Conservation (phyloP, 1,140 invertebrate species). For the Bicyclus anynana region DNA sequence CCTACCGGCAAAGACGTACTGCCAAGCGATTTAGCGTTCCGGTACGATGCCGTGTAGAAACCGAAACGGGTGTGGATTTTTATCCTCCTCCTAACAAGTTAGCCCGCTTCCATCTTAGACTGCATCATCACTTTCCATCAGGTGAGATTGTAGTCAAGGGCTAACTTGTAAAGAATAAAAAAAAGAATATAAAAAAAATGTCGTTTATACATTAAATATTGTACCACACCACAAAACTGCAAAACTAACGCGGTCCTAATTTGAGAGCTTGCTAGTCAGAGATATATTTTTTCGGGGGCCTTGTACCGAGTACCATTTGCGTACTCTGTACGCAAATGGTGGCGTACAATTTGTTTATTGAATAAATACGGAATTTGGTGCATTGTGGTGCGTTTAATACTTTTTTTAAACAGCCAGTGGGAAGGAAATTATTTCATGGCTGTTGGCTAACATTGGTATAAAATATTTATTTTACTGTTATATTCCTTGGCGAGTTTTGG, state of each 20-base stretch:
- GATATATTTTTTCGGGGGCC: constrained; percentile 43
- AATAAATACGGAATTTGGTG: constrained; percentile 10
- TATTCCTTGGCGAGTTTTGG: too few relatives aligned
- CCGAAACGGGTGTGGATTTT: too few relatives aligned
- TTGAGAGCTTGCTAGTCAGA: constrained; percentile 38
- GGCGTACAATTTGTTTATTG: constrained; percentile 24
- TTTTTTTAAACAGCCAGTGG: neutral
- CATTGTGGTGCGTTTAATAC: neutral
- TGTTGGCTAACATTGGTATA: neutral
- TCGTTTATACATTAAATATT: too few relatives aligned
- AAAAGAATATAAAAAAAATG: too few relatives aligned
- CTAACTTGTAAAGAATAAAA: too few relatives aligned
- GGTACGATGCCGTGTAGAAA: too few relatives aligned
- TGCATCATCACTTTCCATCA: too few relatives aligned
- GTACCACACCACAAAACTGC: constrained; percentile 27
- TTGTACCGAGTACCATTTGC: constrained; percentile 22
- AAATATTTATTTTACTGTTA: neutral
- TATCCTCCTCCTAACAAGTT: too few relatives aligned
- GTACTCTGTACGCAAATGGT: constrained; percentile 17
- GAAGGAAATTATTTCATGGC: neutral
- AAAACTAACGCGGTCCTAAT: constrained; percentile 39
- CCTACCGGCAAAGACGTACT: too few relatives aligned
- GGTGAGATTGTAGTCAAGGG: too few relatives aligned
- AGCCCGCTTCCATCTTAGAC: too few relatives aligned
- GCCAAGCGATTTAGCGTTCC: too few relatives aligned